A percentile compares a stretch with the other conserved stretches of the same genome.
These are phyloP conservation scores for Drosophila repleta DNA, from an alignment of 1,140 invertebrate genomes.

Conservation along the genomic window DNA sequence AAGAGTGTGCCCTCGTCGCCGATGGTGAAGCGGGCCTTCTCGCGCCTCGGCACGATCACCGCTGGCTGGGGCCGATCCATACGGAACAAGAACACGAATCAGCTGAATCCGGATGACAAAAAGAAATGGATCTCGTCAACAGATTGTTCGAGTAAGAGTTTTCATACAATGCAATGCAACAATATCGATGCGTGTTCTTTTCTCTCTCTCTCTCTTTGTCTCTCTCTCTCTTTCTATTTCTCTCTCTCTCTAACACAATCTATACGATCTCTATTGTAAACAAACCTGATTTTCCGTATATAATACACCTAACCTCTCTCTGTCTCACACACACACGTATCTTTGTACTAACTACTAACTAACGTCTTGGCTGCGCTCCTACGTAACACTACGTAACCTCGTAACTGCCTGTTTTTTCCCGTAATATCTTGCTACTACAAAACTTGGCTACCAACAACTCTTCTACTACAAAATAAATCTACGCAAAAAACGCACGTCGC, in stretches of 20 bases:
- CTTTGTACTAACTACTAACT: constrained; percentile 10
- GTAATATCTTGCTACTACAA: constrained; percentile 1
- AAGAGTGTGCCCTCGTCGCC: constrained; percentile 97
- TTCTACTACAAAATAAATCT: constrained; percentile 6
- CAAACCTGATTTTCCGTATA: constrained; percentile 28
- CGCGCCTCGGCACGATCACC: constrained; percentile 93
- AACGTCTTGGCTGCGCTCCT: constrained; percentile 25
- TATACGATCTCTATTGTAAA: constrained; percentile 32
- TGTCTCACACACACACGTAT: constrained; percentile 1
- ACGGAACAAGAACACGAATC: constrained; percentile 88
- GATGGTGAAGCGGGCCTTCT: constrained; percentile 97
- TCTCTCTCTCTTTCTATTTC: constrained; percentile 44
- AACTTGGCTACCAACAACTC: constrained; percentile 1
- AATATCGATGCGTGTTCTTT: constrained; percentile 83
- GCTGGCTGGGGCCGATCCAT: constrained; percentile 95
- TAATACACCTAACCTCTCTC: constrained; percentile 4
- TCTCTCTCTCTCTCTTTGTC: constrained; percentile 50
- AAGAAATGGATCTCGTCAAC: constrained; percentile 96
- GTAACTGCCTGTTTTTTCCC: constrained; percentile 41
- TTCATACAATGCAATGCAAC: constrained; percentile 74
- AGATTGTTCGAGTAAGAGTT: constrained; percentile 93
- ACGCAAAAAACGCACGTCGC: constrained; percentile 27
- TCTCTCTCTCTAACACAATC: constrained; percentile 33
- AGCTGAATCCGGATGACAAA: constrained; percentile 92
- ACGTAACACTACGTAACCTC: constrained; percentile 35